These are phyloP conservation scores for Ctenopoma kingsleyae DNA, from an alignment of 2,797 vertebrate genomes.

Conservation along the genomic window DNA sequence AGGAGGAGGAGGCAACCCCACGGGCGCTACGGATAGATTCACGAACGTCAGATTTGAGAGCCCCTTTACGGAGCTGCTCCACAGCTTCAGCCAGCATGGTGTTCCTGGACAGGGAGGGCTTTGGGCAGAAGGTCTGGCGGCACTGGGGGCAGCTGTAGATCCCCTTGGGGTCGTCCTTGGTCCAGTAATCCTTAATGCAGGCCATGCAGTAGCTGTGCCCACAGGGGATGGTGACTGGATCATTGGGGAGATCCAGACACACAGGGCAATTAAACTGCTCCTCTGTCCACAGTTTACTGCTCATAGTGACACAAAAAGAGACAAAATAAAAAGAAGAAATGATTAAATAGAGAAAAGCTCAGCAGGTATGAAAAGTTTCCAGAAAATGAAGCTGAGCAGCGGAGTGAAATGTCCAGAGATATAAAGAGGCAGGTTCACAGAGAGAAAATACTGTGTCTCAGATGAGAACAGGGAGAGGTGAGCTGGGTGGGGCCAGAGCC, in stretches of 20 bases:
- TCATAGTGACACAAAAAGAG: conserved; percentile 58
- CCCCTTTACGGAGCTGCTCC: conserved; percentile 83
- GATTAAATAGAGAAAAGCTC: background rate
- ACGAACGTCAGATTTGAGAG: conserved; percentile 58
- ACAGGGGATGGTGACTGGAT: conserved; percentile 87
- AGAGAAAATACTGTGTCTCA: conserved; percentile 32
- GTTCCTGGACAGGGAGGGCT: conserved; percentile 83
- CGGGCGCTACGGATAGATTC: conserved; percentile 71
- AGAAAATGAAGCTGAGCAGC: background rate
- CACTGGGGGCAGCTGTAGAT: conserved; percentile 86
- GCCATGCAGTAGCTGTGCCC: conserved; percentile 88
- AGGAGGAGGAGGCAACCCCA: conserved; percentile 16
- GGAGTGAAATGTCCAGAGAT: background rate
- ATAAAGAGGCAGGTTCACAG: background rate
- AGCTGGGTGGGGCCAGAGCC: conserved; percentile 68
- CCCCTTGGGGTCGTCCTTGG: conserved; percentile 80
- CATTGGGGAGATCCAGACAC: conserved; percentile 85
- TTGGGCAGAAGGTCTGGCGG: conserved; percentile 82
- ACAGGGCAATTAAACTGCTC: conserved; percentile 90
- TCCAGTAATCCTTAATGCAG: conserved; percentile 87
- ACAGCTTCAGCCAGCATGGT: conserved; percentile 88
- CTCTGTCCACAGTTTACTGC: conserved; percentile 82
- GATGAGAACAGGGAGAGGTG: conserved; percentile 54
- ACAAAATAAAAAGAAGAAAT: background rate
- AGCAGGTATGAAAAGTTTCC: background rate